A percentile compares a stretch with the other conserved stretches of the same genome.
phyloP scores from a whole-genome alignment of 2,113 vertebrate genomes.

The Corythornis vintsioides region DNA sequence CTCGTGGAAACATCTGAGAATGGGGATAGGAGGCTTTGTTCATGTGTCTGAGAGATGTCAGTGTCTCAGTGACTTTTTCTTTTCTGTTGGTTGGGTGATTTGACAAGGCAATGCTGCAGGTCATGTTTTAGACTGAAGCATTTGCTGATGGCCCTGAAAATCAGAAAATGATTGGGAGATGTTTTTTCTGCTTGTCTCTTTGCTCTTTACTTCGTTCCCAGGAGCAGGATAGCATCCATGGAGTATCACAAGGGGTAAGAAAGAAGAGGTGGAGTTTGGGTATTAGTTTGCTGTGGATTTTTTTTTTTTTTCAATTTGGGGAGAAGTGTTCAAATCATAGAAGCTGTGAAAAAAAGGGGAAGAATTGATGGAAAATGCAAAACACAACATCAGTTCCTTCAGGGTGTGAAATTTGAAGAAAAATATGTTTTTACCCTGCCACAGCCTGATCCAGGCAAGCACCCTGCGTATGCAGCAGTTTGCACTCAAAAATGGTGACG shows the following conservation, averaged over 20 bases:
- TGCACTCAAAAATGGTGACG: neutral
- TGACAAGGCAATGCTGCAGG: rapidly evolving
- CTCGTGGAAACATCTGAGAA: rapidly evolving
- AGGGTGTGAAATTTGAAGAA: neutral
- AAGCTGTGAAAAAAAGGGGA: neutral
- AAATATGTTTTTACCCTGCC: neutral
- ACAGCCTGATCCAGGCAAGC: neutral
- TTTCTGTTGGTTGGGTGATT: neutral
- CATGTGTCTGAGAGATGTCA: rapidly evolving
- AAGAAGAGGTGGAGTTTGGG: neutral
- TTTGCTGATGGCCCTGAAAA: neutral
- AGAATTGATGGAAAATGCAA: neutral
- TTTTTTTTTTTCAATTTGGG: neutral
- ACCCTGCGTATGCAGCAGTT: neutral
- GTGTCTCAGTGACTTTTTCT: rapidly evolving
- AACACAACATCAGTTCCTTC: rapidly evolving
- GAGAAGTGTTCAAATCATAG: neutral
- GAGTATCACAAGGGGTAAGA: neutral
- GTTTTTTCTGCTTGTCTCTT: neutral
- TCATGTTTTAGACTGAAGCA: neutral
- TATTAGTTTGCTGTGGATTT: neutral
- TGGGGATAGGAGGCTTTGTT: neutral
- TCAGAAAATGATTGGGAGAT: neutral
- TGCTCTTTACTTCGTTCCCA: neutral
- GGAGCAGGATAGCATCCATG: rapidly evolving